Base-by-base conservation (phyloP, 1,140 invertebrate genomes). In the Aradophagus sp. region DNA sequence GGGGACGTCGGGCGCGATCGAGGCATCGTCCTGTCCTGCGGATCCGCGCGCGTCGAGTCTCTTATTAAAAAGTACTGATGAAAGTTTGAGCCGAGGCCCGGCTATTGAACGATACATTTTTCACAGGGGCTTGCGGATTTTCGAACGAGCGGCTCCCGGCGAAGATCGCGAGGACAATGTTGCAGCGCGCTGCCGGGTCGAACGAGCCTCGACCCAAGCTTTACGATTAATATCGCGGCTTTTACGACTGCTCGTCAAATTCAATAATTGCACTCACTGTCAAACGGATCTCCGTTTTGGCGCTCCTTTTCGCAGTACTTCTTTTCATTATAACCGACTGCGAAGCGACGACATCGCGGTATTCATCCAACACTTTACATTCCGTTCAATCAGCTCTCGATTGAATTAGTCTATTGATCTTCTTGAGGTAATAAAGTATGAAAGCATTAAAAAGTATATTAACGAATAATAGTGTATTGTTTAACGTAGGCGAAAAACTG, bases 1-100 rank as follows among this genome's bases (percentile, higher is more conserved):
- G n/a, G n/a, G n/a, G n/a, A n/a, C n/a, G n/a, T n/a, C n/a, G n/a
- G n/a, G 69, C 41, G 48, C 53, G 72, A 76, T 65, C 74, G 69
- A 75, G 41, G 63, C 48, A 70, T 63, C 45, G 53, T 50, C 50
- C 58, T 59, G 70, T 62, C 56, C 58, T 38, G 45, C 47, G 59
- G 48, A 65, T 55, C 53, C 55, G 26, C 26, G 32, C 29, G 39
- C n/a, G n/a, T 44, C 29, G 26, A 13, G 13, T 47, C 50, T 32
- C 56, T 69, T 69, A 62, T 62, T 62, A 55, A 69, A 68, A 68
- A 68, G 61, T 61, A 59, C 53, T 61, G 59, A 67, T 67, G 53
- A 20, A 56, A 50, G 26, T 39, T 38, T 38, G 17, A 55, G 41
- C 10, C 47, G 27, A n/a, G 12, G 29, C n/a, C 16, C 32, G 13